These are phyloP conservation scores for Echinarachnius parma DNA, from an alignment of 53 echinoderm and acorn worm genomes.

Conservation along the genomic window DNA sequence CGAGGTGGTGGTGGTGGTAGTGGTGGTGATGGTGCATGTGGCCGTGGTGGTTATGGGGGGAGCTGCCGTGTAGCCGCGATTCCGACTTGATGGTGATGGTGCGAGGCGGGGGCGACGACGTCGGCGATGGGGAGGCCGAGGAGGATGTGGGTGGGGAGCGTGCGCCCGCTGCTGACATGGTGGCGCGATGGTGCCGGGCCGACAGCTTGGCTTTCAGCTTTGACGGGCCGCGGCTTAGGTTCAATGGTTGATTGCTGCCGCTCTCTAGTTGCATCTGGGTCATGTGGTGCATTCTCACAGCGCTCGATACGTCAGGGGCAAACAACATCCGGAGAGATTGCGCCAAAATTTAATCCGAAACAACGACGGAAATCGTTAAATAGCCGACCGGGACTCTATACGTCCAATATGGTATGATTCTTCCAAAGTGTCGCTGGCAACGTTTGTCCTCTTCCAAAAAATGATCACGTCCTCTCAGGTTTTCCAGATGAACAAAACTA, in stretches of 20 bases:
- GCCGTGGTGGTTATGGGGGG: conserved; percentile 14
- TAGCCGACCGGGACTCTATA: too few species aligned
- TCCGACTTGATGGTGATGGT: not conserved
- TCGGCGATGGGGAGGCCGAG: conserved; percentile 6
- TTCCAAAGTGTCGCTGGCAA: too few species aligned
- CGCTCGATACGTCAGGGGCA: not conserved
- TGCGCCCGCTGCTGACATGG: not conserved
- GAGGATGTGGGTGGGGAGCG: conserved; percentile 6
- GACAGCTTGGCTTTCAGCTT: conserved; percentile 68
- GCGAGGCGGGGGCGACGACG: not conserved
- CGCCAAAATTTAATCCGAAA: too few species aligned
- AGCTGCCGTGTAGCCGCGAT: not conserved
- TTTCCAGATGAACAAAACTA: too few species aligned
- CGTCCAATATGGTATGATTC: not conserved
- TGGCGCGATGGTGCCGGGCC: conserved; percentile 47
- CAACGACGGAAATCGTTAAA: too few species aligned
- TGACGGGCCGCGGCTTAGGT: conserved; percentile 77
- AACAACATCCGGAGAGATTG: too few species aligned
- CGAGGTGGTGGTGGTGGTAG: conserved; percentile 27
- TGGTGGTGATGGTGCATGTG: conserved; percentile 22
- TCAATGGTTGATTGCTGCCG: conserved; percentile 73
- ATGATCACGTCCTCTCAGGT: too few species aligned
- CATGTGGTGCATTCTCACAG: conserved; percentile 63
- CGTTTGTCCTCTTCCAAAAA: too few species aligned
- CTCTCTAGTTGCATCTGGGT: conserved; percentile 66